Evolutionary conservation across 1,140 invertebrate genomes (phyloP).

Genomic region (Lepidostoma basale): DNA sequence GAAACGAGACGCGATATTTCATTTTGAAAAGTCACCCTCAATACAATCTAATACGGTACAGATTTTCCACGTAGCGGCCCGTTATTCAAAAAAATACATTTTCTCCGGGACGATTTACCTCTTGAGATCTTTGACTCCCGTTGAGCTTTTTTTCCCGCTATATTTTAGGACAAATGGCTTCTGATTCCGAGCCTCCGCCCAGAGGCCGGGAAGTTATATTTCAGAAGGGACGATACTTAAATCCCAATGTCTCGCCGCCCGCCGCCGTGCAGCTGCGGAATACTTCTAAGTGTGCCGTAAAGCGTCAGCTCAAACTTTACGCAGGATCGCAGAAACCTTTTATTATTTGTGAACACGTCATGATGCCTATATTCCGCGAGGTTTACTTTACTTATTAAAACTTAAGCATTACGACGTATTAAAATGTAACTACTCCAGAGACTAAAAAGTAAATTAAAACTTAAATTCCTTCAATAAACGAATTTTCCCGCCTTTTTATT

Average conservation of each 20-base stretch:
- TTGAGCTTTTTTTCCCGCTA: background rate
- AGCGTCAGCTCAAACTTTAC: background rate
- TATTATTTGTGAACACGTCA: background rate
- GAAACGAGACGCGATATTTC: background rate
- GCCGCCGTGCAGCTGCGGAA: background rate
- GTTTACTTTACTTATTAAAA: background rate
- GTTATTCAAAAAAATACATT: constrained; percentile 22
- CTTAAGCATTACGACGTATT: background rate
- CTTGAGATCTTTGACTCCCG: constrained; percentile 4
- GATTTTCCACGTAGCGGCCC: background rate
- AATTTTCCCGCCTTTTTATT: background rate
- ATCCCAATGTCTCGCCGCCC: background rate
- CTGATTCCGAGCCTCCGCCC: constrained; percentile 1
- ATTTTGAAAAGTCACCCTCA: background rate
- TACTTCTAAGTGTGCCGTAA: constrained; percentile 12
- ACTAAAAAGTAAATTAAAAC: background rate
- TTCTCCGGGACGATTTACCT: constrained; percentile 16
- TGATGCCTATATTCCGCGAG: background rate
- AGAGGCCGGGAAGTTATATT: constrained; percentile 6
- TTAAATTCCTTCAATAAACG: background rate
- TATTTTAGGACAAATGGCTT: constrained; percentile 22
- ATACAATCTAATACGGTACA: background rate
- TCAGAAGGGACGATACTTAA: constrained; percentile 17
- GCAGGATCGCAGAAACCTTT: background rate
- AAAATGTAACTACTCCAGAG: background rate